Evolutionary conservation across 2,888 invertebrate species (phyloP), one percentile per base, ranked within the genome.

Genomic region (Daptonema setosum): DNA sequence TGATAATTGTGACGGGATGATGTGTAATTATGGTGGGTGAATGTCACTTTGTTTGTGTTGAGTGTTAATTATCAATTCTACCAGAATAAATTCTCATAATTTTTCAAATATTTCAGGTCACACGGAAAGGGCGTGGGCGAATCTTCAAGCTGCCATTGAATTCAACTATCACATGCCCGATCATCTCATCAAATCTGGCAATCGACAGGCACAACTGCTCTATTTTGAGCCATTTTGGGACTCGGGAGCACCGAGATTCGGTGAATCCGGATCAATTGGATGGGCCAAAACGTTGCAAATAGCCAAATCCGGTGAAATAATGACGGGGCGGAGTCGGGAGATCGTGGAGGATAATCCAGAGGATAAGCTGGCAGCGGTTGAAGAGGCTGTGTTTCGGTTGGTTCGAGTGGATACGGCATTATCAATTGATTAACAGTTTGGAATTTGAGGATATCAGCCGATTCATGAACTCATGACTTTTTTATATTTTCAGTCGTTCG

Each of bases 161-260:
- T 70, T 71, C 61, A 74, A 74, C 62, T 61, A 73, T 11, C 72
- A 68, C 60, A 63, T 65, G 54, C 72, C 73, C 2, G 24, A 59
- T 5, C 51, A 60, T n/a, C n/a, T n/a, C n/a, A n/a, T n/a, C n/a
- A n/a, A n/a, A n/a, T n/a, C n/a, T n/a, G n/a, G n/a, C n/a, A n/a
- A n/a, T 8, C 35, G 8, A 17, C 11, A 45, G 22, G n/a, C 8
- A 3, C 45, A 22, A 14, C 45, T 17, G 5, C 22, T 45, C n/a
- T 45, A 45, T 22, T 68, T 74, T 63, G 72, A 72, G 61, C 67
- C 68, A 26, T 74, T 73, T 63, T 74, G 74, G 74, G 73, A 73
- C 54, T 69, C 70, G 60, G 66, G 67, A 28, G 66, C 67, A 30
- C 62, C 72, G 20, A 65, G 72, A 58, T 66, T 73, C 62, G 74